phyloP scores from a whole-genome alignment of 2,797 vertebrate species.

The Pachyuromys duprasi region DNA sequence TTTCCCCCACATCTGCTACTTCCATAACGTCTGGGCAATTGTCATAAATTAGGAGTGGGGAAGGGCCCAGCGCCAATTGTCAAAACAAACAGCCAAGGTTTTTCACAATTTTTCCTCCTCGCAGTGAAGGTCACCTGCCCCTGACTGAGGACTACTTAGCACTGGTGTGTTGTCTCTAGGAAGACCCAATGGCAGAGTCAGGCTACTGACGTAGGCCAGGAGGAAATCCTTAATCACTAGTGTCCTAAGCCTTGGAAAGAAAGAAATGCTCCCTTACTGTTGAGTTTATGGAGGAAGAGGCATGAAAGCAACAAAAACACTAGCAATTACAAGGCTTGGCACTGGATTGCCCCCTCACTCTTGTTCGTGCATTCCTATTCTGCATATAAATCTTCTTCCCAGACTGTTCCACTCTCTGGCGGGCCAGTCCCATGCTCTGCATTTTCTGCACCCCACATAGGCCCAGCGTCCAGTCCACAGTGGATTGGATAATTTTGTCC shows the following conservation, averaged over 20 bases:
- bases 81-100: conserved; percentile 65
- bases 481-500: not conserved
- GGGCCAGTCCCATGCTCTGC: not conserved
- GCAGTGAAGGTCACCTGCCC: not conserved
- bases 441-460: not conserved
- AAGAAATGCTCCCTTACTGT: not conserved
- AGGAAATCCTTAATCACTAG: not conserved
- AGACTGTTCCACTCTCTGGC: not conserved
- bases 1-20: conserved; percentile 62
- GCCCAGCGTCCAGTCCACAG: not conserved
- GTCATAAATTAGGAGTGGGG: conserved; percentile 64
- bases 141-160: not conserved
- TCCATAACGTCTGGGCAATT: not conserved
- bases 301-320: not conserved
- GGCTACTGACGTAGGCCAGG: not conserved
- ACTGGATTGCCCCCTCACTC: not conserved
- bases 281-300: not conserved
- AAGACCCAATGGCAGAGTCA: not conserved
- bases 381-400: not conserved
- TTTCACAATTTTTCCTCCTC: conserved; percentile 33
- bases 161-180: rapidly evolving
- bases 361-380: not conserved
- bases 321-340: not conserved
- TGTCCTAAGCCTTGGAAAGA: not conserved
- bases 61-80: conserved; percentile 48